A percentile compares a stretch with the other conserved stretches of the same genome.
Evolutionary conservation across 1,140 invertebrate genomes (phyloP).

Genomic region (Cydia splendana): DNA sequence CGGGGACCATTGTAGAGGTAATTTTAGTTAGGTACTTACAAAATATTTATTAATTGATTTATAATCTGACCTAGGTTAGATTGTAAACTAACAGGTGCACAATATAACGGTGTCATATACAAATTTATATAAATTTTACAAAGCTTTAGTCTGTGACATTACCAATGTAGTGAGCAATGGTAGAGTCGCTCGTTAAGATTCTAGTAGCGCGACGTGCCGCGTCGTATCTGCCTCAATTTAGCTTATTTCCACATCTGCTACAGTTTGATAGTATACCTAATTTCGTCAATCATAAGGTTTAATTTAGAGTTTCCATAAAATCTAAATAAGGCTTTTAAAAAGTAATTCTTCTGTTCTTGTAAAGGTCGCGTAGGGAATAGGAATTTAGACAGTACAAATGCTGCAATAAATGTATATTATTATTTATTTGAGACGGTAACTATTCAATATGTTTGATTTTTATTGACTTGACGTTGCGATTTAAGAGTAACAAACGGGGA

Average conservation of each 20-base stretch:
- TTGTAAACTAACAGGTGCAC: too few relatives aligned
- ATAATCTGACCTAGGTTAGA: too few relatives aligned
- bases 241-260: not conserved
- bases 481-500: too few relatives aligned
- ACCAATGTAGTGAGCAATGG: conserved; percentile 7
- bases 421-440: too few relatives aligned
- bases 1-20: too few relatives aligned
- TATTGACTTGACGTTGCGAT: too few relatives aligned
- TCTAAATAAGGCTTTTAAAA: conserved; percentile 16
- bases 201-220: conserved; percentile 14
- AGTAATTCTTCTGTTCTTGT: not conserved
- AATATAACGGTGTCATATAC: too few relatives aligned
- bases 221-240: not conserved
- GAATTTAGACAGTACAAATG: conserved; percentile 1
- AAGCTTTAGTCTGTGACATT: not conserved
- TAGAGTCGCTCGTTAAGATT: conserved; percentile 17
- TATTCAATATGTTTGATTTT: too few relatives aligned
- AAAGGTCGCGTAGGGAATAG: not conserved
- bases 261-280: not conserved
- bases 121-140: too few relatives aligned
- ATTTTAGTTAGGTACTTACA: too few relatives aligned
- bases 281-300: not conserved
- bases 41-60: too few relatives aligned
- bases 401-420: too few relatives aligned
- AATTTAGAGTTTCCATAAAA: not conserved